These are phyloP conservation scores for Sturnira hondurensis DNA, from an alignment of 2,113 vertebrate genomes.

Conservation along the genomic window DNA sequence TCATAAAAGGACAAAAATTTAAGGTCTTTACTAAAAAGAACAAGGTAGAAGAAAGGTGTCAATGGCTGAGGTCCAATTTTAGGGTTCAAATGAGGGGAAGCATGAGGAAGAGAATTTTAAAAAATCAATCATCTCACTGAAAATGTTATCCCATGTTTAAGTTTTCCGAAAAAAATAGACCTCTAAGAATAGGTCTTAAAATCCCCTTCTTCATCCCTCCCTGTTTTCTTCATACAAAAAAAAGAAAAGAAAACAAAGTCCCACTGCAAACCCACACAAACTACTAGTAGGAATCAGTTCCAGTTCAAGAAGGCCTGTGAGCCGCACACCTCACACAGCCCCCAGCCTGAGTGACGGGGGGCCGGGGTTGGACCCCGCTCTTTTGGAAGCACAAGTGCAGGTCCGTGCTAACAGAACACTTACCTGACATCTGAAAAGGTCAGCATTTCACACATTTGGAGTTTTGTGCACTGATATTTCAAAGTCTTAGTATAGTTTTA, in stretches of 20 bases:
- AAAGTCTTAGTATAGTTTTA: constrained; percentile 29
- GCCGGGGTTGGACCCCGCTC: background rate
- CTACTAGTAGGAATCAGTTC: background rate
- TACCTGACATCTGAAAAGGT: background rate
- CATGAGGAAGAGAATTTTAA: background rate
- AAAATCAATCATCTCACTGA: background rate
- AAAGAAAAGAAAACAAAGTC: background rate
- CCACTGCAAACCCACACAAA: background rate
- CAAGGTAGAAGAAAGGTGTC: background rate
- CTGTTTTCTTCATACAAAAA: background rate
- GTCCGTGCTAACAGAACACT: background rate
- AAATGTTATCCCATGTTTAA: background rate
- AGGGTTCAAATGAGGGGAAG: background rate
- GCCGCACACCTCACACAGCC: background rate
- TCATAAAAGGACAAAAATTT: constrained; percentile 10
- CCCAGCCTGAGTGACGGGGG: rapidly evolving
- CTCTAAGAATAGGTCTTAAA: background rate
- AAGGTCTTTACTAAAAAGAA: background rate
- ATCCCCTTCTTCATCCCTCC: background rate
- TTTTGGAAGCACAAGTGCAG: background rate
- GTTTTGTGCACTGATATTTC: background rate
- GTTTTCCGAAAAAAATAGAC: background rate
- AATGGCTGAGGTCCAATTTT: background rate
- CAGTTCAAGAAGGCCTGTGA: background rate
- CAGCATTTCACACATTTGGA: background rate